These are phyloP conservation scores for Amniataba percoides DNA, from an alignment of 2,797 vertebrate genomes.

Conservation along the genomic window DNA sequence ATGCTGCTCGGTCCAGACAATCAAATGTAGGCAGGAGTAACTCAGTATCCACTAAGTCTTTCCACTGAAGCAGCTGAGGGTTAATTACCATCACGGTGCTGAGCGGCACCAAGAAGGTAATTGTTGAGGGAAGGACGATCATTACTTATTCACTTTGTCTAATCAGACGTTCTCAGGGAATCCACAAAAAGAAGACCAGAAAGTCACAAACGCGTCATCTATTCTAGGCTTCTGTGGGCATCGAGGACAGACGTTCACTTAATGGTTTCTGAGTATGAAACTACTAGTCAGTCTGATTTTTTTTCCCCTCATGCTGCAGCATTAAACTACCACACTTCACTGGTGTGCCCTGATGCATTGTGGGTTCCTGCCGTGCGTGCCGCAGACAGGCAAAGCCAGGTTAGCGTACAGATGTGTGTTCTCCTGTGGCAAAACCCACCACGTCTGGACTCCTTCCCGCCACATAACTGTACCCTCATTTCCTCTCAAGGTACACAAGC, in stretches of 20 bases:
- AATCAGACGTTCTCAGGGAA: constrained; percentile 57
- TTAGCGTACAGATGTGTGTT: constrained; percentile 40
- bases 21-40: constrained; percentile 11
- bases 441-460: constrained; percentile 54
- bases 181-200: constrained; percentile 30
- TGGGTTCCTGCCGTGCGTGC: constrained; percentile 23
- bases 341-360: constrained; percentile 25
- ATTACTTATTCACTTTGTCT: constrained; percentile 64
- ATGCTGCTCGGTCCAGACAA: not conserved
- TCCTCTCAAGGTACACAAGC: constrained; percentile 64
- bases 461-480: constrained; percentile 70
- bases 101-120: constrained; percentile 48
- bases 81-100: constrained; percentile 55
- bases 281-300: constrained; percentile 7
- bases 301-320: not conserved
- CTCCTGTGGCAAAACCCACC: constrained; percentile 56
- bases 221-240: not conserved
- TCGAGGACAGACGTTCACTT: constrained; percentile 15
- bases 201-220: not conserved
- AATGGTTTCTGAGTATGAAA: constrained; percentile 36
- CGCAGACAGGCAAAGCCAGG: constrained; percentile 33
- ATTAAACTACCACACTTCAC: constrained; percentile 19
- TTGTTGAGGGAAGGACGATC: constrained; percentile 54
- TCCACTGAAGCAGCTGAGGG: constrained; percentile 34
- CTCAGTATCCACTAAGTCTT: constrained; percentile 11